phyloP scores from a whole-genome alignment of 30 jellyfish, hydroid and myxozoan genomes.

The Hydra vulgaris region DNA sequence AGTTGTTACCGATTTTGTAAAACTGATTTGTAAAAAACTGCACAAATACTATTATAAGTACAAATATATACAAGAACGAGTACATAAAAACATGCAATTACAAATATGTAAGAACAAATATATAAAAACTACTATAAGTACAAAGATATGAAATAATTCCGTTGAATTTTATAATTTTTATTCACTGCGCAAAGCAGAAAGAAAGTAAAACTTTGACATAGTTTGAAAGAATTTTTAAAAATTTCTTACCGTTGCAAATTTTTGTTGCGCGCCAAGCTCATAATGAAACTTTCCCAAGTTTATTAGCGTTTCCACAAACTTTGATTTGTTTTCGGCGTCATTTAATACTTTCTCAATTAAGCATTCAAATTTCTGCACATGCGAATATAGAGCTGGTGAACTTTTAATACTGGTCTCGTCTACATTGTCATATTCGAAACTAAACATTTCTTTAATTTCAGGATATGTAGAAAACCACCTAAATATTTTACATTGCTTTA shows the following conservation, averaged over 20 bases:
- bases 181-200: no score
- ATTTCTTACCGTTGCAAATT: conserved; percentile 10
- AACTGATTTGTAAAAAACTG: no score
- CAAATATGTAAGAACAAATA: no score
- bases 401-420: not conserved
- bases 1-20: no score
- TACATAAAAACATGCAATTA: no score
- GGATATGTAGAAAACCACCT: conserved; percentile 23
- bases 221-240: not conserved
- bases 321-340: not conserved
- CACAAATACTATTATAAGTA: no score
- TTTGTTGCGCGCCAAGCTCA: conserved; percentile 13
- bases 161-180: no score
- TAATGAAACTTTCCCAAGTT: conserved; percentile 11
- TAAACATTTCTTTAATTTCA: conserved; percentile 2
- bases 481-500: not conserved
- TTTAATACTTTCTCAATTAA: not conserved
- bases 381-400: conserved; percentile 3
- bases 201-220: no score
- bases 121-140: no score
- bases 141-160: no score
- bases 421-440: not conserved
- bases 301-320: conserved; percentile 7
- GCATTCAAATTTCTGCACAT: not conserved
- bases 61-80: no score